These are phyloP conservation scores for Psophia crepitans DNA, from an alignment of 2,113 vertebrate species.

Conservation along the genomic window DNA sequence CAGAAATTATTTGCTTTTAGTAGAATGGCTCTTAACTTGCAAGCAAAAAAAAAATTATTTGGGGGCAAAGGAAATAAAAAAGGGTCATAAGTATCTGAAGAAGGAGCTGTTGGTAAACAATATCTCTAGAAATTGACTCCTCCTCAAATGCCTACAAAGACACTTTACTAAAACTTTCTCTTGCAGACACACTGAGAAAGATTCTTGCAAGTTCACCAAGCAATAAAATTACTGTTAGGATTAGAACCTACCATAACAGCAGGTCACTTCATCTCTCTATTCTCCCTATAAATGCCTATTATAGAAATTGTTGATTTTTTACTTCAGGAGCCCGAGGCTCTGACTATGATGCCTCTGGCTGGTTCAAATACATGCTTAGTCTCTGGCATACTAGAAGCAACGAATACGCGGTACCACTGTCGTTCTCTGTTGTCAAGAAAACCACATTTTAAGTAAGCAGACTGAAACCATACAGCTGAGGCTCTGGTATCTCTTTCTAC, in stretches of 20 bases:
- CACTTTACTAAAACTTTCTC: not conserved
- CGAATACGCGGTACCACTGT: not conserved
- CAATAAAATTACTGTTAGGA: not conserved
- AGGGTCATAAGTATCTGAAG: not conserved
- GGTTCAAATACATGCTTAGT: not conserved
- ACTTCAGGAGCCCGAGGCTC: not conserved
- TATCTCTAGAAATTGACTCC: not conserved
- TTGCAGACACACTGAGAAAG: not conserved
- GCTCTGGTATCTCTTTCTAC: not conserved
- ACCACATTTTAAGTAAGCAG: not conserved
- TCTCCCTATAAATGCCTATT: not conserved
- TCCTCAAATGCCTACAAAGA: not conserved
- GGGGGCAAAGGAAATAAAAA: not conserved
- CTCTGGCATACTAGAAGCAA: not conserved
- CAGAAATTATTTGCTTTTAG: constrained; percentile 38
- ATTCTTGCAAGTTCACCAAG: not conserved
- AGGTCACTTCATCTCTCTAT: not conserved
- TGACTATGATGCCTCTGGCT: not conserved
- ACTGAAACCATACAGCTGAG: not conserved
- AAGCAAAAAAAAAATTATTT: not conserved
- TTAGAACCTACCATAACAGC: not conserved
- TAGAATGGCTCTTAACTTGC: not conserved
- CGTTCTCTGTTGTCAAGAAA: not conserved
- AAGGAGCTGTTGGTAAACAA: not conserved
- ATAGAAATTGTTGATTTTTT: not conserved